Evolutionary conservation across 2,113 vertebrate species (phyloP), one percentile per base, ranked within the genome.

Genomic region (Xiphophorus hellerii): DNA sequence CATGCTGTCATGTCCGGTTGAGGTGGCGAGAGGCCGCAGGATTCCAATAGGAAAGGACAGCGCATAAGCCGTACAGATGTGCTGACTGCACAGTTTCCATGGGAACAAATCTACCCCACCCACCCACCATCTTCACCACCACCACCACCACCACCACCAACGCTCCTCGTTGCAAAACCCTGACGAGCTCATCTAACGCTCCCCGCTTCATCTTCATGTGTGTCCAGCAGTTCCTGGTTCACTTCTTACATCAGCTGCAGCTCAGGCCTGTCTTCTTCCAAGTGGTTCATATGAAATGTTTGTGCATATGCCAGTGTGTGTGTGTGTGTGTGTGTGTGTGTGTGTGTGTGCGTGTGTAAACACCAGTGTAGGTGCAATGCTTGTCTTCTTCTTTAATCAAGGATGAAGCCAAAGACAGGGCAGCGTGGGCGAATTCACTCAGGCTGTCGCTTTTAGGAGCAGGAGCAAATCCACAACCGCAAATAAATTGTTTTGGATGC

Each of bases 41-140:
- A 90, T 69, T 84, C 88, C 87, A 69, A 89, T 78, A 78, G 83
- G 87, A 86, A 77, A 88, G 80, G 89, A 92, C 85, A 85, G 85
- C 69, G 58, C 78, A 86, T 42, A 90, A 89, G 86, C 80, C 76
- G 82, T 91, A 89, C 93, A 93, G 92, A 93, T 95, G 92, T 94
- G 94, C 93, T 95, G 94, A 94, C 92, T 93, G 91, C 92, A 94
- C 92, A 89, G 94, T 94, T 94, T 95, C 94, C 93, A 95, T 94
- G 93, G 94, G 87, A 94, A 95, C 93, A 78, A 69, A 58, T 58
- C 51, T 58, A 58, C 51, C 22, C 82, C 84, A 80, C 90, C 48
- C 66, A n/a, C 66, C 62, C 31, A 44, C 20, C 63, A 70, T 66
- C 84, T 78, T 76, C 84, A 75, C 62, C 84, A 85, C 73, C 65